Percentiles rank a stretch among this genome's conserved stretches.
phyloP scores from a whole-genome alignment of 1,140 invertebrate species.

The Lepidurus couesii region DNA sequence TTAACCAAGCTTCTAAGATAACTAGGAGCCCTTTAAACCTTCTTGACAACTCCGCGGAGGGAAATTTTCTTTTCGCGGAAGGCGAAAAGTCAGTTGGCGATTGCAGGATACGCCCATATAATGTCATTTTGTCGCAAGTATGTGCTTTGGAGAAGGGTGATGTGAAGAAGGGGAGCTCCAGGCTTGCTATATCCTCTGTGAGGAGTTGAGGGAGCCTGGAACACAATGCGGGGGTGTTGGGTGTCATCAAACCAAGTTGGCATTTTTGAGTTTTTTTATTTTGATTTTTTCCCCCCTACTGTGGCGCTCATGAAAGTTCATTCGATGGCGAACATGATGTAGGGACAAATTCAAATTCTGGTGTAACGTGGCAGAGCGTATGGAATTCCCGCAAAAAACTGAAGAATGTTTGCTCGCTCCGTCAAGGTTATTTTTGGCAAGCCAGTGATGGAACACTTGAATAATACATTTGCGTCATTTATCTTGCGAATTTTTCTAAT shows the following conservation, averaged over 20 bases:
- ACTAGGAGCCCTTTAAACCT: no score
- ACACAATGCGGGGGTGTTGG: constrained; percentile 12
- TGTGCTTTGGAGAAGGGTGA: constrained; percentile 13
- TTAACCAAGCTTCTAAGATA: no score
- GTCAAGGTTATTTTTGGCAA: not conserved
- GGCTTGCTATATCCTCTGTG: constrained; percentile 21
- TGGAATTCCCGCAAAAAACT: not conserved
- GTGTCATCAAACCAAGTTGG: constrained; percentile 17
- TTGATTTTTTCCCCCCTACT: not conserved
- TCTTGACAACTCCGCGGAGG: no score
- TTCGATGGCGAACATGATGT: not conserved
- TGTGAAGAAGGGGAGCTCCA: constrained; percentile 13
- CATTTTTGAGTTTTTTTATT: not conserved
- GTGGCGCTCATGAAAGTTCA: not conserved
- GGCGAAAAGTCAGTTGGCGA: not conserved
- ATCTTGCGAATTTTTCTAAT: not conserved
- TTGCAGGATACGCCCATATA: not conserved
- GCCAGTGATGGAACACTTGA: not conserved
- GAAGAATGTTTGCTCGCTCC: not conserved
- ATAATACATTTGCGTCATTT: constrained; percentile 10
- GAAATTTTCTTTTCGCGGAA: not conserved
- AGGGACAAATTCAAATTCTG: not conserved
- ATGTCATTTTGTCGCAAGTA: not conserved
- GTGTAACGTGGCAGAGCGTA: not conserved
- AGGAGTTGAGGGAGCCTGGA: constrained; percentile 13